Conservation (phyloP, 2,113 vertebrate species). For the Proterorhinus semilunaris region DNA sequence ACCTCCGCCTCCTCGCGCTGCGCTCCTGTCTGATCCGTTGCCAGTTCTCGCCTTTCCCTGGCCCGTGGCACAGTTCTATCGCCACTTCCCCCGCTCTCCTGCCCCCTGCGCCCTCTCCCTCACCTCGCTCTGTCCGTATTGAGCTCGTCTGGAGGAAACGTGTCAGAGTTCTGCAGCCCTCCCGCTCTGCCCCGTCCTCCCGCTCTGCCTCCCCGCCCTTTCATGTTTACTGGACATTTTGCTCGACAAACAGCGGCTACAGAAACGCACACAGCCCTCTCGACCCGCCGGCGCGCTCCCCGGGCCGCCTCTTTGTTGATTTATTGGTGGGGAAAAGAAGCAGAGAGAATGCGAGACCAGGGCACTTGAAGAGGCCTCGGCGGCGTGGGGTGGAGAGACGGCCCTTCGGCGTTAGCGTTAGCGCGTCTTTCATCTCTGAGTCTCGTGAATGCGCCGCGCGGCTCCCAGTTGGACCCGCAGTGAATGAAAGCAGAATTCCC, state of each 20-base stretch:
- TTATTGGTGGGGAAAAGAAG: not conserved
- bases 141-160: not conserved
- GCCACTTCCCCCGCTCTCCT: not conserved
- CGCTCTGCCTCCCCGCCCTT: not conserved
- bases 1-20: too few relatives aligned
- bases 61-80: too few relatives aligned
- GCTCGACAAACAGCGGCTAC: not conserved
- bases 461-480: not conserved
- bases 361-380: not conserved
- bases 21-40: too few relatives aligned
- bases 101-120: not conserved
- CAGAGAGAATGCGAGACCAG: not conserved
- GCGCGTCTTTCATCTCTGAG: not conserved
- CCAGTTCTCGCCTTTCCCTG: too few relatives aligned
- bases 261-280: not conserved
- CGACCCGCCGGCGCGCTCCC: not conserved
- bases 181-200: not conserved
- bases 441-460: not conserved
- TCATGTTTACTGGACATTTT: slow-evolving; percentile 5
- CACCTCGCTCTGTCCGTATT: not conserved
- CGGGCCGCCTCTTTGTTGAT: not conserved
- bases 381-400: not conserved
- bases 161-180: not conserved
- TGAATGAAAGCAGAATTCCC: not conserved
- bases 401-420: not conserved